A percentile compares a stretch with the other conserved stretches of the same genome.
Conservation (phyloP, 1,140 invertebrate genomes). For the Hormaphis cornu region DNA sequence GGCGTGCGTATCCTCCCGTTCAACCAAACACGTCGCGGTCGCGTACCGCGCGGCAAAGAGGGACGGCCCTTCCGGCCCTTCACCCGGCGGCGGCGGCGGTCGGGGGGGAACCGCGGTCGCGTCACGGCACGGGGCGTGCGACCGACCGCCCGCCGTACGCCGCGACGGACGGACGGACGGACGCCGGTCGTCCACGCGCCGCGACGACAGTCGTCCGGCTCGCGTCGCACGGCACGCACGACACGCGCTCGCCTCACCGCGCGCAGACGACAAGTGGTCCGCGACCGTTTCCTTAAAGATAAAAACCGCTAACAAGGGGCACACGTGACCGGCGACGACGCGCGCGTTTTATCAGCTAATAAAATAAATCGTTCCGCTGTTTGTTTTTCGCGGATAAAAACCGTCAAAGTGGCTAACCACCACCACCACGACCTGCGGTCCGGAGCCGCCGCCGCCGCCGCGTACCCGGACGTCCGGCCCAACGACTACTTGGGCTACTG, state of each 20-base stretch:
- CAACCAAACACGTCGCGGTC: background rate
- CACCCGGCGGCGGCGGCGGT: slow-evolving; percentile 25
- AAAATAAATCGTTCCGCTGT: background rate
- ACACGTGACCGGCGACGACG: background rate
- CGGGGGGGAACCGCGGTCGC: background rate
- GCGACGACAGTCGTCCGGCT: slow-evolving; percentile 16
- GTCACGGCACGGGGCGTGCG: slow-evolving; percentile 29
- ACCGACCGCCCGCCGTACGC: background rate
- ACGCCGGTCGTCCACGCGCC: slow-evolving; percentile 26
- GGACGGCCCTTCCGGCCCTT: slow-evolving; percentile 5
- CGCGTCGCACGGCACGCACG: background rate
- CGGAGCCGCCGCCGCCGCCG: background rate
- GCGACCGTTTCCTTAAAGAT: slow-evolving; percentile 12
- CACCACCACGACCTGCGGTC: slow-evolving; percentile 16
- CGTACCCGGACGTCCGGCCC: background rate
- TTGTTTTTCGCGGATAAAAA: background rate
- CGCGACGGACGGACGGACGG: background rate
- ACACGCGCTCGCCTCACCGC: background rate
- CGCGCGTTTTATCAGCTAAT: background rate
- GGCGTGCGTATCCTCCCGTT: background rate
- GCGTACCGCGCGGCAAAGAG: background rate
- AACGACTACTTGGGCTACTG: slow-evolving; percentile 28
- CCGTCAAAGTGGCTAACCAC: slow-evolving; percentile 19
- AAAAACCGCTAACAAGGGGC: background rate
- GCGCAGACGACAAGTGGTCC: slow-evolving; percentile 8